Evolutionary conservation across 2,888 invertebrate species (phyloP).

Genomic region (Drosophila antonietae): DNA sequence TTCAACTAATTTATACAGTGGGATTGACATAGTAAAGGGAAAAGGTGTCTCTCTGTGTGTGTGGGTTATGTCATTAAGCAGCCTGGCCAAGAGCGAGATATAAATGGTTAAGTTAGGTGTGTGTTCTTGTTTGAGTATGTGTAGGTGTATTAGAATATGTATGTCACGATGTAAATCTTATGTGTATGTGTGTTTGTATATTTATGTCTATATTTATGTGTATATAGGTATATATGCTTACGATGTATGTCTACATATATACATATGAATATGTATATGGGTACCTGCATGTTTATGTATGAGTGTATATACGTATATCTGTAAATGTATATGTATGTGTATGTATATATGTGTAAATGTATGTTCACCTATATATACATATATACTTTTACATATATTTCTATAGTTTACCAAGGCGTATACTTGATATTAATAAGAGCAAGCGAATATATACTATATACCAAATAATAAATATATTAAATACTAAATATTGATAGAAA

Average conservation of each 20-base stretch:
- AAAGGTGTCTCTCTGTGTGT: too few species aligned
- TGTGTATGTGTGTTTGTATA: background rate
- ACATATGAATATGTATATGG: background rate
- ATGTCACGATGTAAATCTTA: background rate
- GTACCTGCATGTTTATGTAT: too few species aligned
- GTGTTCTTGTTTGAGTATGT: background rate
- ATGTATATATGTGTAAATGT: too few species aligned
- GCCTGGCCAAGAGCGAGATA: too few species aligned
- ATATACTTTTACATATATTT: too few species aligned
- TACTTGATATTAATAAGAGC: too few species aligned
- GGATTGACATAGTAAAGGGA: background rate
- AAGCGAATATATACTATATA: too few species aligned
- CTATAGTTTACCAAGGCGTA: too few species aligned
- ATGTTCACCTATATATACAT: too few species aligned
- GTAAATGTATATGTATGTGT: background rate
- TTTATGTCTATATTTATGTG: background rate
- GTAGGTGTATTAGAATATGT: background rate
- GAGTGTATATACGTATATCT: too few species aligned
- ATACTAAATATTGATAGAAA: too few species aligned
- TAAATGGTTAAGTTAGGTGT: background rate
- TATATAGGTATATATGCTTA: background rate
- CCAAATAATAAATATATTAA: too few species aligned
- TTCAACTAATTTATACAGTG: conserved; percentile 29
- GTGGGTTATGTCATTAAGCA: conserved; percentile 15
- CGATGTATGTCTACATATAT: background rate